phyloP scores from a whole-genome alignment of 2,888 invertebrate genomes.

The Ornithoptera priamus region DNA sequence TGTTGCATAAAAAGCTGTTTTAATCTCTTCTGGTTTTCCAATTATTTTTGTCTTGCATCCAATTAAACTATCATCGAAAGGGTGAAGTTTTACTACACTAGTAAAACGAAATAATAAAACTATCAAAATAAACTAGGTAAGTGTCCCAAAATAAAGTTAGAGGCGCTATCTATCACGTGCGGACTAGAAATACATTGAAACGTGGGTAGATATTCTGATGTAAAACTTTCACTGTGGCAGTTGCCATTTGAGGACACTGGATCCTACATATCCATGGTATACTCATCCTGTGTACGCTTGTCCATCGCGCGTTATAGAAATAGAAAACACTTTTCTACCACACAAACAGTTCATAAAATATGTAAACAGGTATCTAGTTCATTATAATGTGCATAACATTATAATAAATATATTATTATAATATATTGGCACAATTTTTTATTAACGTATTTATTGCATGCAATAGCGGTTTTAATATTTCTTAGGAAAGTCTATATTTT shows the following conservation, averaged over 20 bases:
- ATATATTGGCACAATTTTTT: background rate
- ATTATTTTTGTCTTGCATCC: constrained; percentile 5
- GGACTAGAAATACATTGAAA: constrained; percentile 30
- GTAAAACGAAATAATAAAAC: constrained; percentile 16
- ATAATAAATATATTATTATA: constrained; percentile 10
- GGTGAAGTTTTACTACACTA: background rate
- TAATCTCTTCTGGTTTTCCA: background rate
- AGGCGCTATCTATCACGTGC: constrained; percentile 27
- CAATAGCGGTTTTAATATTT: background rate
- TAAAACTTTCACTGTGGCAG: constrained; percentile 29
- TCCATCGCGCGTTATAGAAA: background rate
- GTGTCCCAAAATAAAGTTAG: constrained; percentile 28
- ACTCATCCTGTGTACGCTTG: constrained; percentile 9
- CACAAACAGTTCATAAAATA: background rate
- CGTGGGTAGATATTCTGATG: constrained; percentile 31
- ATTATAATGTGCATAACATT: constrained; percentile 15
- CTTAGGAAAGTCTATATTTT: no score
- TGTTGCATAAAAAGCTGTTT: background rate
- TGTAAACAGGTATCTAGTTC: constrained; percentile 2
- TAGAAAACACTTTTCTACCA: background rate
- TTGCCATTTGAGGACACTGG: constrained; percentile 11
- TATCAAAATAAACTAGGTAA: constrained; percentile 18
- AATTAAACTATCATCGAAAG: constrained; percentile 14
- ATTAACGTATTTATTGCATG: background rate
- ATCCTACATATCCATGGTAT: constrained; percentile 4